These are phyloP conservation scores for Lochmaea crataegi DNA, from an alignment of 2,888 invertebrate genomes.

Conservation along the genomic window DNA sequence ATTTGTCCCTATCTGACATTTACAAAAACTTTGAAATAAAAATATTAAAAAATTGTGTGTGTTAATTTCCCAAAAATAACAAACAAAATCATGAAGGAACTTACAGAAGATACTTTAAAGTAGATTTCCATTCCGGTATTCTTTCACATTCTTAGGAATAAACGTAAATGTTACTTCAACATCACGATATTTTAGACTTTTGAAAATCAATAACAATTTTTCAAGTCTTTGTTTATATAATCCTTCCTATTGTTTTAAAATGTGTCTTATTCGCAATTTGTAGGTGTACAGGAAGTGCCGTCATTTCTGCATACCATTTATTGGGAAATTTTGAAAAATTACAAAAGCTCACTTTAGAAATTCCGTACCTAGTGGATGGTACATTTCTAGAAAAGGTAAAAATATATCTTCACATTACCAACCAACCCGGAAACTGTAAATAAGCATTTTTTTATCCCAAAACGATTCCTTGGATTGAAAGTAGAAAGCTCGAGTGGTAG, in stretches of 20 bases:
- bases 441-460: no score
- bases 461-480: no score
- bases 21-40: no score
- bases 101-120: no score
- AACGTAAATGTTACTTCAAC: no score
- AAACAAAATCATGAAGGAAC: no score
- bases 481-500: no score
- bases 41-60: no score
- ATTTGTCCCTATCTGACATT: no score
- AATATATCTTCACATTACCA: neutral
- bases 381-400: conserved; percentile 35
- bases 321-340: conserved; percentile 30
- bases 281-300: conserved; percentile 30
- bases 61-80: no score
- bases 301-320: conserved; percentile 29
- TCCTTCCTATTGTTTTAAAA: neutral
- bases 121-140: no score
- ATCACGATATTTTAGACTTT: neutral
- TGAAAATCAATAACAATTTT: neutral
- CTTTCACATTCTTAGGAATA: no score
- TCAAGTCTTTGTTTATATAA: neutral
- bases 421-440: neutral
- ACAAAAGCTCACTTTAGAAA: conserved; percentile 31
- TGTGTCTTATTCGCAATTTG: neutral
- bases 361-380: conserved; percentile 33